Base-by-base conservation (phyloP, 2,113 vertebrate genomes). In the Peromyscus polionotus region DNA sequence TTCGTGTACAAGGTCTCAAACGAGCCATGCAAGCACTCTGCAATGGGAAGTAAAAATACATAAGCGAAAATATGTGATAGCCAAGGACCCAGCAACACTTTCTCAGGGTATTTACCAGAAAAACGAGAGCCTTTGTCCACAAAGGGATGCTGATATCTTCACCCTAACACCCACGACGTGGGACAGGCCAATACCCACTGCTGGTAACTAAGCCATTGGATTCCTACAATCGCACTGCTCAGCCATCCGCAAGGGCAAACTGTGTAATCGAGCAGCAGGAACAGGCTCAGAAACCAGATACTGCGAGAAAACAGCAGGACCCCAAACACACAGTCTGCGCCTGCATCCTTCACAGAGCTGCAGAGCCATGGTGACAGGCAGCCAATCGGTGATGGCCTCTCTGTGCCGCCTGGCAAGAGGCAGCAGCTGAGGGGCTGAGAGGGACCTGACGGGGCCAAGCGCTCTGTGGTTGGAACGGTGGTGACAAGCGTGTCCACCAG, bases 261-360 rank as follows among this genome's bases (percentile, higher is more conserved):
- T 1, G 1, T 9, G 8, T 28, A 88, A 8, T 26, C 42, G 9
- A 0, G 1, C 28, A 4, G 45, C 24, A 81, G 79, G 0, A 36
- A 48, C 2, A 76, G 33, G 10, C 59, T 17, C 80, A 33, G 19
- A 77, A 73, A 11, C 57, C 31, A 4, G 9, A 4, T 42, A 4
- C 75, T 51, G 45, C 26, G 26, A 28, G 42, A 17, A 48, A 77
- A 48, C 17, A 7, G 31, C 36, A 4, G 5, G 45, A 9, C 51
- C 4, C 54, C 1, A 2, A 24, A 26, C 5, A 8, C 0, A 4
- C 70, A 1, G 0, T 0, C 75, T 6, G 31, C 10, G 0, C 2
- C 0, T 42, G 16, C 7, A 45, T 7, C 6, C 68, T 9, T 6
- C 14, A 2, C 0, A 3, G 61, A 16, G 90, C 48, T n/a, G 68